Evolutionary conservation across 2,888 invertebrate species (phyloP).

Genomic region (Siphlonurus alternatus): DNA sequence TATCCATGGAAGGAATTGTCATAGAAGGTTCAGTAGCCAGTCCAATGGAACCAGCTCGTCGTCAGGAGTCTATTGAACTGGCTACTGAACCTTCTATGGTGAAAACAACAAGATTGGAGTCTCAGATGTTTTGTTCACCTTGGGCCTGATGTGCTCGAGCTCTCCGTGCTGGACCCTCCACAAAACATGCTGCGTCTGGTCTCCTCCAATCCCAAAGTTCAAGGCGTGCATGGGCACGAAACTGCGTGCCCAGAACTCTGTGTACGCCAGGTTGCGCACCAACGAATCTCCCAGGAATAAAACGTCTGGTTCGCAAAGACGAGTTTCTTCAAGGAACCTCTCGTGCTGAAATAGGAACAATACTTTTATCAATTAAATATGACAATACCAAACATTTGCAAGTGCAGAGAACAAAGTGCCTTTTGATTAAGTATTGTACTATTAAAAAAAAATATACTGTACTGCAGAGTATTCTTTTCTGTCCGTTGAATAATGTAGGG

Average conservation of each 20-base stretch:
- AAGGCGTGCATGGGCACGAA: conserved; percentile 84
- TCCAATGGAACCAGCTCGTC: no score
- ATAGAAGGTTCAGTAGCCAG: no score
- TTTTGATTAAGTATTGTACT: conserved; percentile 8
- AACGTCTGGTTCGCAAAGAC: conserved; percentile 83
- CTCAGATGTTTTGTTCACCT: conserved; percentile 31
- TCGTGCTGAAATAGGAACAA: conserved; percentile 76
- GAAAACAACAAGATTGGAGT: no score
- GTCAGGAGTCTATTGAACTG: no score
- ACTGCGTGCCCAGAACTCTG: conserved; percentile 75
- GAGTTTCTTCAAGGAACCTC: conserved; percentile 65
- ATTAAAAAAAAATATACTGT: no score
- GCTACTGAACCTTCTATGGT: no score
- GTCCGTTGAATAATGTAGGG: no score
- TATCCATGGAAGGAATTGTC: no score
- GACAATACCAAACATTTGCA: neutral
- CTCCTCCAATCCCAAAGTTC: conserved; percentile 79
- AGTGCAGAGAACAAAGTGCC: neutral
- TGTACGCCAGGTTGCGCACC: conserved; percentile 62
- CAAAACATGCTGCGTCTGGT: conserved; percentile 73
- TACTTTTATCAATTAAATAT: conserved; percentile 15
- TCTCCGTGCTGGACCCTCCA: conserved; percentile 85
- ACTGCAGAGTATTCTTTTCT: no score
- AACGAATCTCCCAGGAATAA: conserved; percentile 83
- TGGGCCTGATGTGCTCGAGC: conserved; percentile 73